Evolutionary conservation across 1,140 invertebrate species (phyloP).

Genomic region (Teleogryllus occipitalis): DNA sequence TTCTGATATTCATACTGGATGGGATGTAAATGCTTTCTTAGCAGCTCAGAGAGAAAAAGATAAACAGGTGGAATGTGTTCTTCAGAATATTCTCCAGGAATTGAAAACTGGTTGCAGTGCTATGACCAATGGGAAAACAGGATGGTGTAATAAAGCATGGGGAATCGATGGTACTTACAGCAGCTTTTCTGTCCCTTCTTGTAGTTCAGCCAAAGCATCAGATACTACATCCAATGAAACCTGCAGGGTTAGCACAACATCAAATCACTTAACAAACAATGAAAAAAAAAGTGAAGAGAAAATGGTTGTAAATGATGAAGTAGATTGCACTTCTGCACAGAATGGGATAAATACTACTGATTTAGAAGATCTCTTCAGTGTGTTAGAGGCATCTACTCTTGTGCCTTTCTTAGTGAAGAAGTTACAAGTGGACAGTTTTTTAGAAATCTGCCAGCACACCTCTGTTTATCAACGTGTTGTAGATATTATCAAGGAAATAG

Average conservation of each 20-base stretch:
- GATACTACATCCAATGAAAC: not conserved
- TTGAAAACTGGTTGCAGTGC: not conserved
- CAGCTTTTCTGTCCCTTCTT: constrained; percentile 17
- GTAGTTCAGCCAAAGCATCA: not conserved
- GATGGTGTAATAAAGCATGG: constrained; percentile 8
- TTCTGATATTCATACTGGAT: constrained; percentile 29
- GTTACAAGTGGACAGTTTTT: constrained; percentile 26
- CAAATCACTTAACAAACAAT: not conserved
- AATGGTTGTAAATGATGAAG: not conserved
- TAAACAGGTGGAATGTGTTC: constrained; percentile 30
- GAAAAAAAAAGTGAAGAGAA: not conserved
- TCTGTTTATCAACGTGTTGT: constrained; percentile 26
- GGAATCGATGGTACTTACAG: constrained; percentile 12
- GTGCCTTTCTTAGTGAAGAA: constrained; percentile 33
- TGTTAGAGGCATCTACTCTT: constrained; percentile 32
- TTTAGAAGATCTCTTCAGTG: constrained; percentile 31
- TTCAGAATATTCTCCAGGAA: constrained; percentile 19
- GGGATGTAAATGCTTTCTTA: constrained; percentile 34
- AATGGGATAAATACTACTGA: constrained; percentile 24
- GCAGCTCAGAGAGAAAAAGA: constrained; percentile 34
- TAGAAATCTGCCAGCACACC: constrained; percentile 33
- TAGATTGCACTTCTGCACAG: not conserved
- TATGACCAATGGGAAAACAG: not conserved
- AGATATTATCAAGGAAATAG: constrained; percentile 24
- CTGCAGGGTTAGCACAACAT: not conserved